Evolutionary conservation across 92 coral and sea anemone species (phyloP).

Genomic region (Parazoanthus darwini): DNA sequence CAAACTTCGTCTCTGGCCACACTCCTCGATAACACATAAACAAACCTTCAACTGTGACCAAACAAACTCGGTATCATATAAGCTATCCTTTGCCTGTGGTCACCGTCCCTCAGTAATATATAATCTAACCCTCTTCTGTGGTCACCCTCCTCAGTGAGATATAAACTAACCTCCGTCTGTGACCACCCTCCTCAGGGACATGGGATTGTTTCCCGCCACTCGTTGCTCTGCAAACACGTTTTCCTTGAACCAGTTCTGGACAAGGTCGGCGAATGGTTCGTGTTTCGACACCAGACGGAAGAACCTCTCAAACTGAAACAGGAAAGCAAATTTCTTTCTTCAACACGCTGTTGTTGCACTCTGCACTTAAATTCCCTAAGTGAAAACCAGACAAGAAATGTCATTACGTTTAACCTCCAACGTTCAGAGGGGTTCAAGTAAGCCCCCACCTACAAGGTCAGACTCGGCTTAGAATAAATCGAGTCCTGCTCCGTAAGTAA

Average conservation of each 20-base stretch:
- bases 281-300: constrained; percentile 14
- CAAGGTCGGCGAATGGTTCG: constrained; percentile 21
- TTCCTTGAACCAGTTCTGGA: constrained; percentile 31
- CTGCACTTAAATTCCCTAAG: background rate
- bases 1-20: too few relatives aligned
- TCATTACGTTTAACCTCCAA: too few relatives aligned
- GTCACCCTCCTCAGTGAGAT: background rate
- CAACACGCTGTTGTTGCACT: too few relatives aligned
- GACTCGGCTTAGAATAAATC: too few relatives aligned
- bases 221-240: constrained; percentile 50
- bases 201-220: constrained; percentile 54
- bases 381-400: background rate
- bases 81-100: too few relatives aligned
- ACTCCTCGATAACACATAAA: too few relatives aligned
- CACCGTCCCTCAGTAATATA: background rate
- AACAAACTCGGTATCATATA: too few relatives aligned
- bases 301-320: constrained; percentile 3
- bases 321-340: background rate
- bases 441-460: too few relatives aligned
- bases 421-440: too few relatives aligned
- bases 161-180: background rate
- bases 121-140: background rate
- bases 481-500: too few relatives aligned
- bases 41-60: too few relatives aligned
- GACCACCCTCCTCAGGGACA: background rate